Percentiles rank a stretch among this genome's conserved stretches.
These are phyloP conservation scores for Yponomeuta cagnagella DNA, from an alignment of 2,888 invertebrate species.

Conservation along the genomic window DNA sequence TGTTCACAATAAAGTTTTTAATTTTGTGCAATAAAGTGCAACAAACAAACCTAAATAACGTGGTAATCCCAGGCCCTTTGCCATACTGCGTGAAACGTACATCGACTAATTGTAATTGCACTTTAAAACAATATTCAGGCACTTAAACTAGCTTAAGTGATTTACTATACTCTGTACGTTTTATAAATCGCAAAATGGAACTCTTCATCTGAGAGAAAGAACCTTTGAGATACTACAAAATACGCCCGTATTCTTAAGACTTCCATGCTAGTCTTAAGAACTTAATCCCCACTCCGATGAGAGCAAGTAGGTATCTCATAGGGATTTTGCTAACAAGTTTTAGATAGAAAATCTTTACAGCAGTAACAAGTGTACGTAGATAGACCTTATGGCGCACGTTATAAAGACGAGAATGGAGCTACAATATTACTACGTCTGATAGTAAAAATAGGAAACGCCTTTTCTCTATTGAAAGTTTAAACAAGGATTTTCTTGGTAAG, in stretches of 20 bases:
- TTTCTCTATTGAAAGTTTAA: conserved; percentile 1
- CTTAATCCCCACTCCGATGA: background rate
- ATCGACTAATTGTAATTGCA: no score
- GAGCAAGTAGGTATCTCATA: background rate
- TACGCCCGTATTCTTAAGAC: background rate
- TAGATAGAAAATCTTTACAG: background rate
- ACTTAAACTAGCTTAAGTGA: no score
- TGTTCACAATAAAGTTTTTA: no score
- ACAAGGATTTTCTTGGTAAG: background rate
- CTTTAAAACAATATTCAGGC: no score
- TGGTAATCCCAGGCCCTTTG: no score
- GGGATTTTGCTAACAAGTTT: background rate
- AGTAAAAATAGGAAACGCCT: background rate
- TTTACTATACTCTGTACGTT: no score
- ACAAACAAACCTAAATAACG: no score
- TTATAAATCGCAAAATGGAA: no score
- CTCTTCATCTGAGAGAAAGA: no score
- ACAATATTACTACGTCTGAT: background rate
- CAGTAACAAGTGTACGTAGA: no score
- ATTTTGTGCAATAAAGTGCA: no score
- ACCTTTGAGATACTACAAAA: background rate
- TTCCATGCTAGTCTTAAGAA: background rate
- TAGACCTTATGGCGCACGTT: background rate
- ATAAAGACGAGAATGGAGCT: background rate
- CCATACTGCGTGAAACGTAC: no score